Percentiles rank a stretch among this genome's conserved stretches.
Conservation (phyloP, 2,888 invertebrate genomes). For the Linnaemya tessellans region DNA sequence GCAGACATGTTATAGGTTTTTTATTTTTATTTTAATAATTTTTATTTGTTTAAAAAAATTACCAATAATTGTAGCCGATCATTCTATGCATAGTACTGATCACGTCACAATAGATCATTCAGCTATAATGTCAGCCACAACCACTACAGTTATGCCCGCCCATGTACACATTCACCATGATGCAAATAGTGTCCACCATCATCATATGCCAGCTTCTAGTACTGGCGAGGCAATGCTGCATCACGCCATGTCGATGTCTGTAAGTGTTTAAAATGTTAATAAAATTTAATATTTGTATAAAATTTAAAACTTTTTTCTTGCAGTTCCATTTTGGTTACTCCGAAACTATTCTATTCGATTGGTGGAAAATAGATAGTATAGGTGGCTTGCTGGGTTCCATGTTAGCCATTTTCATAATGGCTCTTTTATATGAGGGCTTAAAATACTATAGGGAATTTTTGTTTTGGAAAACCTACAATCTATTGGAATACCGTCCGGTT, state of each 20-base stretch:
- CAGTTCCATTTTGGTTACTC: slow-evolving; percentile 91
- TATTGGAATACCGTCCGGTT: slow-evolving; percentile 93
- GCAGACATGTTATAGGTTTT: slow-evolving; percentile 58
- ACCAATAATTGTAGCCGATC: slow-evolving; percentile 61
- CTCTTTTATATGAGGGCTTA: slow-evolving; percentile 95
- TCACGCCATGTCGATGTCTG: slow-evolving; percentile 83
- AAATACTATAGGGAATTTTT: slow-evolving; percentile 90
- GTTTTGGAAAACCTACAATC: slow-evolving; percentile 93
- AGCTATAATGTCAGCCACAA: slow-evolving; percentile 40
- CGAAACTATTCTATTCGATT: slow-evolving; percentile 91
- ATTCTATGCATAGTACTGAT: slow-evolving; percentile 68
- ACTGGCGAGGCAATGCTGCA: slow-evolving; percentile 77
- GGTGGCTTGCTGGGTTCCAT: slow-evolving; percentile 94
- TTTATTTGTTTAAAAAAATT: slow-evolving; percentile 70
- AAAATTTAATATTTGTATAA: background rate
- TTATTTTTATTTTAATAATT: slow-evolving; percentile 57
- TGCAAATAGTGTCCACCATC: slow-evolving; percentile 71
- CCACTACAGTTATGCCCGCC: slow-evolving; percentile 72
- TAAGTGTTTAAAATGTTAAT: slow-evolving; percentile 72
- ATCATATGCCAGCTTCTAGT: slow-evolving; percentile 61
- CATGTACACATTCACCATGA: slow-evolving; percentile 69
- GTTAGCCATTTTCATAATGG: slow-evolving; percentile 95
- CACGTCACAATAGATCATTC: slow-evolving; percentile 59
- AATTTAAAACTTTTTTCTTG: slow-evolving; percentile 67
- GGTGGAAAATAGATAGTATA: slow-evolving; percentile 90